Evolutionary conservation across 30 jellyfish, hydroid and myxozoan genomes (phyloP).

Genomic region (Rhopilema esculentum): DNA sequence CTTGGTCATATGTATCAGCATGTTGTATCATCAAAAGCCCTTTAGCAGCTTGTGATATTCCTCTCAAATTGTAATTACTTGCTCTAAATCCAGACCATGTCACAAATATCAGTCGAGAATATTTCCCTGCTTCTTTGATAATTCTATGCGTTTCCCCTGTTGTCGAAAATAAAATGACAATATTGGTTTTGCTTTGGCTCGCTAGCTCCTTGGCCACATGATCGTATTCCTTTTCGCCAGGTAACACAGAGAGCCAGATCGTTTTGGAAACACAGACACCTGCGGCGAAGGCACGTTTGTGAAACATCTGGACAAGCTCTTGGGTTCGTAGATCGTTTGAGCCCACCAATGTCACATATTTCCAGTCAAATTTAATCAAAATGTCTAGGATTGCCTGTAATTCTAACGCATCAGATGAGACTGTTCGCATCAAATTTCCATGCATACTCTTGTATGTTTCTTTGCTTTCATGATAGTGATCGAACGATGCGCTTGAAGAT

Average conservation of each 20-base stretch:
- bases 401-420: background rate
- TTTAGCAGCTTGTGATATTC: background rate
- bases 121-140: background rate
- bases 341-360: background rate
- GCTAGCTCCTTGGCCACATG: background rate
- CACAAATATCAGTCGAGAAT: background rate
- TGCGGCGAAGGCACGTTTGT: background rate
- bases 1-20: conserved; percentile 25
- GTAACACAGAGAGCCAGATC: background rate
- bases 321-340: background rate
- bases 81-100: background rate
- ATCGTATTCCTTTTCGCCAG: background rate
- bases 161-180: background rate
- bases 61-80: background rate
- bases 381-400: conserved; percentile 1
- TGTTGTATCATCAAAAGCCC: conserved; percentile 13
- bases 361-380: conserved; percentile 4
- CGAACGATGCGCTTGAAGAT: background rate
- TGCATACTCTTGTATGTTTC: too few species aligned
- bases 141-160: background rate
- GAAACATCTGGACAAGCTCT: background rate
- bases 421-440: too few species aligned
- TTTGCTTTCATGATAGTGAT: background rate
- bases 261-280: background rate
- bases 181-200: background rate